Evolutionary conservation across 2,113 vertebrate genomes (phyloP).

Genomic region (Morone saxatilis): DNA sequence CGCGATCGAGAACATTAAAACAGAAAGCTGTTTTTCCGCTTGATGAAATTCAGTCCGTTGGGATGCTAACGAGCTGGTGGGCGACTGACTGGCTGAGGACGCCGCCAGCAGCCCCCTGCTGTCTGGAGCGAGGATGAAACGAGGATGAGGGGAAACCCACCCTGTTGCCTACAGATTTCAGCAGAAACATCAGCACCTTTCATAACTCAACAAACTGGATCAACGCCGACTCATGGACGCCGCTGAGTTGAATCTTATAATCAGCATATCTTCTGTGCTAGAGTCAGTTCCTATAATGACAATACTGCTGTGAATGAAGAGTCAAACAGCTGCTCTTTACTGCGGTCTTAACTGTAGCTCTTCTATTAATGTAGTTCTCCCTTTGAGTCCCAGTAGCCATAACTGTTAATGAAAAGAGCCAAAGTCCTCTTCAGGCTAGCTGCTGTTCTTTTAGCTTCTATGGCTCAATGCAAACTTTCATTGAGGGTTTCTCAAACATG

Average conservation of each 20-base stretch:
- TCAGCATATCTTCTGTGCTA: not conserved
- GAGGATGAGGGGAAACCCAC: slow-evolving; percentile 23
- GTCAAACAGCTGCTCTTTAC: not conserved
- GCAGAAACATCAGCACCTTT: slow-evolving; percentile 28
- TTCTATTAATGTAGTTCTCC: slow-evolving; percentile 13
- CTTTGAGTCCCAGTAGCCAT: slow-evolving; percentile 60
- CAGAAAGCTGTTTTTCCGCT: not conserved
- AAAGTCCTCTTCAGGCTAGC: not conserved
- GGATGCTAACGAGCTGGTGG: not conserved
- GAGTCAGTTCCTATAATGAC: not conserved
- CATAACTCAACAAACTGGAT: not conserved
- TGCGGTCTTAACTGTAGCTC: slow-evolving; percentile 43
- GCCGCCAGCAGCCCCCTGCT: slow-evolving; percentile 1
- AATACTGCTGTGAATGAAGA: not conserved
- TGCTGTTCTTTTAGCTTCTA: not conserved
- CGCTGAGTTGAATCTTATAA: not conserved
- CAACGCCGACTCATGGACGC: not conserved
- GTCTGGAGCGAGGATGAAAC: not conserved
- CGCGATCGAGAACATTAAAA: slow-evolving; percentile 74
- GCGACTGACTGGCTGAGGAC: not conserved
- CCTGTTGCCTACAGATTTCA: slow-evolving; percentile 28
- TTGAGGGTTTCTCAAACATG: not conserved
- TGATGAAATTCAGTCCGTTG: not conserved
- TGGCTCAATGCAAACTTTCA: not conserved
- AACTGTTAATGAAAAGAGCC: slow-evolving; percentile 22